These are phyloP conservation scores for Heliconius cydno DNA, from an alignment of 2,888 invertebrate species.

Conservation along the genomic window DNA sequence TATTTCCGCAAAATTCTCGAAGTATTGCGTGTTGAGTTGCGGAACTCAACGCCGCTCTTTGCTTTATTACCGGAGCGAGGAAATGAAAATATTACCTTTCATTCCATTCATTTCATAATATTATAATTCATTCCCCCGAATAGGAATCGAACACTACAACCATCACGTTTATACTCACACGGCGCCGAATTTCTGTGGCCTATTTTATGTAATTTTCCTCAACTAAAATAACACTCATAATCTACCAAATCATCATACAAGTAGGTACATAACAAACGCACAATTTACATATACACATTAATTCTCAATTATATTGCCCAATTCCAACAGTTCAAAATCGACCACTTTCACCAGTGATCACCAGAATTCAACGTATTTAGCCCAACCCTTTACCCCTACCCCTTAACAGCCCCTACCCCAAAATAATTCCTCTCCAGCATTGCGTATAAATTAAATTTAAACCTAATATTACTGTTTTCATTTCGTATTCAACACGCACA, in stretches of 20 bases:
- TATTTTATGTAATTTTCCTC: too few relatives aligned
- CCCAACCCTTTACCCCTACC: not conserved
- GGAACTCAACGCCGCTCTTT: not conserved
- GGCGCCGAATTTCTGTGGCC: not conserved
- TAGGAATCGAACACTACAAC: not conserved
- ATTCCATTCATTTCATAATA: too few relatives aligned
- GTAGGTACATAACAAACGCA: not conserved
- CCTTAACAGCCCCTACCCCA: not conserved
- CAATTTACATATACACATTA: not conserved
- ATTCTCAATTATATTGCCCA: not conserved
- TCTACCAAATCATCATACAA: not conserved
- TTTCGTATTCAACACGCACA: constrained; percentile 25
- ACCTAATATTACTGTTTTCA: constrained; percentile 28
- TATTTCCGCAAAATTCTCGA: not conserved
- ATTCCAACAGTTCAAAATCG: not conserved
- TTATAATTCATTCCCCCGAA: not conserved
- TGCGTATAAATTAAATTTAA: constrained; percentile 32
- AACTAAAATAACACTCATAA: too few relatives aligned
- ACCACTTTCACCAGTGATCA: not conserved
- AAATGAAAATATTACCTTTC: not conserved
- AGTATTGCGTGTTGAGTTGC: not conserved
- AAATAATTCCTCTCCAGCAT: constrained; percentile 15
- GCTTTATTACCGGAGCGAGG: not conserved
- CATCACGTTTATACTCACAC: not conserved
- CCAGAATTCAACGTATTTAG: constrained; percentile 4